Conservation (phyloP, 2,888 invertebrate genomes). For the Napeogenes sylphis region DNA sequence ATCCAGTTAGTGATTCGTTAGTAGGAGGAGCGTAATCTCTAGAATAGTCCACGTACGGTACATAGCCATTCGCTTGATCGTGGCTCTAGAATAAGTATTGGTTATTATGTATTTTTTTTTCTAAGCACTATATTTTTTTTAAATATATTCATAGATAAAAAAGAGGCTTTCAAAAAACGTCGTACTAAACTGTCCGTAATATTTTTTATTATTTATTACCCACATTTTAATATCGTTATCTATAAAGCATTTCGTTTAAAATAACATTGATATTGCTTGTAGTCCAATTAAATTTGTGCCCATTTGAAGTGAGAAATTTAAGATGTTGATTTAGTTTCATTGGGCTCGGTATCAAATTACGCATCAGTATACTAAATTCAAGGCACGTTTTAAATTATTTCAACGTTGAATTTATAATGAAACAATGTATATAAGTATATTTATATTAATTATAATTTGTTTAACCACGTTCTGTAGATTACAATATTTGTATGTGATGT, state of each 20-base stretch:
- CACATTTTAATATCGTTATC: too few species aligned
- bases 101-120: not conserved
- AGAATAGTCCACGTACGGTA: constrained; percentile 92
- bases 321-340: constrained; percentile 32
- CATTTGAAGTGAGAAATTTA: too few species aligned
- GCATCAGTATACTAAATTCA: constrained; percentile 39
- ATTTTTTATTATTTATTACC: too few species aligned
- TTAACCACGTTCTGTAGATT: not conserved
- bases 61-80: constrained; percentile 87
- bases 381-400: constrained; percentile 49
- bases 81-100: constrained; percentile 42
- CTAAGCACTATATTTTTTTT: too few species aligned
- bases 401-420: constrained; percentile 17
- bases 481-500: too few species aligned
- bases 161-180: too few species aligned
- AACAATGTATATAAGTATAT: not conserved
- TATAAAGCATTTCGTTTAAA: too few species aligned
- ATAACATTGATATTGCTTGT: not conserved
- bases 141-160: too few species aligned
- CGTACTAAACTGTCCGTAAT: too few species aligned
- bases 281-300: too few species aligned
- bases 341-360: constrained; percentile 40
- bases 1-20: constrained; percentile 57
- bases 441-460: not conserved
- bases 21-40: constrained; percentile 91